Evolutionary conservation across 2,888 invertebrate species (phyloP).

Genomic region (Antheraea yamamai): DNA sequence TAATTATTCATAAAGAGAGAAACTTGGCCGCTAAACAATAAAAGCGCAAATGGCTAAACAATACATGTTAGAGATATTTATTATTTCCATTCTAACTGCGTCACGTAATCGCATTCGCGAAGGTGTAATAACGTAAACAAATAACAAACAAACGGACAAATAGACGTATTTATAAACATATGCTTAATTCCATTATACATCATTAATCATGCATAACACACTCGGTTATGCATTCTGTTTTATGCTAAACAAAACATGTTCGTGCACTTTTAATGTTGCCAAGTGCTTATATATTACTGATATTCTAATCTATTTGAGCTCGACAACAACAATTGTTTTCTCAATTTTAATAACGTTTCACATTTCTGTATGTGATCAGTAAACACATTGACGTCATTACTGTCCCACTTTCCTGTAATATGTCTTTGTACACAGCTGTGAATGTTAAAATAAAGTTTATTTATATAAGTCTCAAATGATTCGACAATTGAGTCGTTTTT

Average conservation of each 20-base stretch:
- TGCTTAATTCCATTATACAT: slow-evolving; percentile 1
- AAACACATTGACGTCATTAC: slow-evolving; percentile 26
- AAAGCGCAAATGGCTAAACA: not conserved
- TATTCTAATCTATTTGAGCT: not conserved
- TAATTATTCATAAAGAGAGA: not conserved
- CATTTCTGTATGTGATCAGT: slow-evolving; percentile 5
- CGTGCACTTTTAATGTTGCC: not conserved
- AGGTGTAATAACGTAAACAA: not conserved
- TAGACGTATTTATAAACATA: not conserved
- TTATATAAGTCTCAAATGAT: not conserved
- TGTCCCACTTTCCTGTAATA: slow-evolving; percentile 21
- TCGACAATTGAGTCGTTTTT: not conserved
- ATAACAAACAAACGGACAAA: not conserved
- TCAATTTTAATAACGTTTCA: slow-evolving; percentile 13
- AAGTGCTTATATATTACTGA: slow-evolving; percentile 1
- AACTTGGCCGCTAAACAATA: not conserved
- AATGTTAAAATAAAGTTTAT: not conserved
- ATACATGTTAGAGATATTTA: not conserved
- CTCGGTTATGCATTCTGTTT: not conserved
- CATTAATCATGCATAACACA: slow-evolving; percentile 7
- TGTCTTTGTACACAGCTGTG: slow-evolving; percentile 3
- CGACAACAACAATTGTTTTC: not conserved
- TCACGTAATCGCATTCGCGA: not conserved
- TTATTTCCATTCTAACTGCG: not conserved
- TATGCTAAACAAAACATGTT: slow-evolving; percentile 3